Evolutionary conservation across 2,888 invertebrate genomes (phyloP).

Genomic region (Nomada ruficornis): DNA sequence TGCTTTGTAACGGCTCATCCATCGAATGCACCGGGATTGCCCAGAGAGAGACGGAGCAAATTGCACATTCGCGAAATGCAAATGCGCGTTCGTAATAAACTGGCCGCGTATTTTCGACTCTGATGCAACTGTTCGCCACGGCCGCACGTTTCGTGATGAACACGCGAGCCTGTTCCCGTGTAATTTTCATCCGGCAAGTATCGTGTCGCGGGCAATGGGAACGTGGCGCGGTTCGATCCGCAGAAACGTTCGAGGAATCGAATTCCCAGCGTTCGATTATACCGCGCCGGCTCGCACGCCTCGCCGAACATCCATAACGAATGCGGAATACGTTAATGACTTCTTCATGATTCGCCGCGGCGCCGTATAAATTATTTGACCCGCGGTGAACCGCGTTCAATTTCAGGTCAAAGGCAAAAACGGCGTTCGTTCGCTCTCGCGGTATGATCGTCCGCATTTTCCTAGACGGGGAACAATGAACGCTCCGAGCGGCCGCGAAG

Average conservation of each 20-base stretch:
- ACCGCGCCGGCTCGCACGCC: conserved; percentile 40
- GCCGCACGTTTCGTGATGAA: neutral
- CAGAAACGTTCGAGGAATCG: conserved; percentile 61
- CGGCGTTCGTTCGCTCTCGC: neutral
- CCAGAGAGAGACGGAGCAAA: conserved; percentile 7
- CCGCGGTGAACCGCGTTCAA: conserved; percentile 20
- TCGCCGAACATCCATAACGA: conserved; percentile 42
- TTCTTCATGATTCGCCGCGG: conserved; percentile 39
- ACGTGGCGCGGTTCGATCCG: conserved; percentile 33
- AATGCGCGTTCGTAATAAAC: conserved; percentile 14
- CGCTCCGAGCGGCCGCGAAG: conserved; percentile 6
- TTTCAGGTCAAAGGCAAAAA: conserved; percentile 44
- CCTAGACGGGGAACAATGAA: conserved; percentile 24
- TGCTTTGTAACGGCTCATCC: too few relatives aligned
- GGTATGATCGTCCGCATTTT: neutral
- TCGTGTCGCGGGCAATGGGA: conserved; percentile 38
- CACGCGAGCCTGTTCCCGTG: conserved; percentile 16
- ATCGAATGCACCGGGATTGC: too few relatives aligned
- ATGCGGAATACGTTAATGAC: conserved; percentile 51
- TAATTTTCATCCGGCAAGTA: conserved; percentile 37
- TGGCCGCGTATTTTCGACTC: conserved; percentile 5
- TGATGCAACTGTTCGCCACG: conserved; percentile 14
- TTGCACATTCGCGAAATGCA: conserved; percentile 27
- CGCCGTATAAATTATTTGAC: conserved; percentile 50
- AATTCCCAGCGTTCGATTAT: conserved; percentile 60